Percentiles rank a stretch among this genome's conserved stretches.
Evolutionary conservation across 2,888 invertebrate genomes (phyloP).

Genomic region (Aphodius sticticus): DNA sequence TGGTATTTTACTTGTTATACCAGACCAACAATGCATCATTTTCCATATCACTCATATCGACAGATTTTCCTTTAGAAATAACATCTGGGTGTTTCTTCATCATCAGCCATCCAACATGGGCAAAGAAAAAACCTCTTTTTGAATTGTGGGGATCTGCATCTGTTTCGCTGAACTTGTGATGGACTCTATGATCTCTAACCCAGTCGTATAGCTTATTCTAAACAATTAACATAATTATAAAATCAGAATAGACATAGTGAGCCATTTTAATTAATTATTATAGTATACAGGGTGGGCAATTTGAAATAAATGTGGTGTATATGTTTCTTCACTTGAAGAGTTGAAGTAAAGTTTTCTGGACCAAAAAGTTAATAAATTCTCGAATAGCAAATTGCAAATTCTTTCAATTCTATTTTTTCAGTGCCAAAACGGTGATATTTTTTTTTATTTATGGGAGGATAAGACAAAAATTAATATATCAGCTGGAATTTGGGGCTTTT

Average conservation of each 20-base stretch:
- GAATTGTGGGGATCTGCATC: slow-evolving; percentile 86
- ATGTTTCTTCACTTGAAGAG: too few relatives aligned
- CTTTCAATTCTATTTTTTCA: too few relatives aligned
- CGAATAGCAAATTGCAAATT: too few relatives aligned
- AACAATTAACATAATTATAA: slow-evolving; percentile 26
- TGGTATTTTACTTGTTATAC: slow-evolving; percentile 74
- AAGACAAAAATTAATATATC: too few relatives aligned
- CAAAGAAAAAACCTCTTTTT: slow-evolving; percentile 87
- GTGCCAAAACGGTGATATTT: too few relatives aligned
- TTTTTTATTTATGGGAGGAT: too few relatives aligned
- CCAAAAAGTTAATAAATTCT: too few relatives aligned
- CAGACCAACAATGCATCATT: slow-evolving; percentile 80
- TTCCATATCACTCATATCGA: slow-evolving; percentile 84
- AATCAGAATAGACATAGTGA: too few relatives aligned
- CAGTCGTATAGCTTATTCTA: slow-evolving; percentile 77
- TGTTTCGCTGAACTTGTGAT: slow-evolving; percentile 79
- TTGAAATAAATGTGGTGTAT: too few relatives aligned
- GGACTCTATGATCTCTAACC: slow-evolving; percentile 80
- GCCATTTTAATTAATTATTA: background rate
- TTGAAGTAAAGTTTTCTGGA: too few relatives aligned
- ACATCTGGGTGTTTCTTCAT: slow-evolving; percentile 90
- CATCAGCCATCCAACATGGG: slow-evolving; percentile 94
- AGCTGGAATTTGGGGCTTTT: too few relatives aligned
- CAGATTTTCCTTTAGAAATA: slow-evolving; percentile 73
- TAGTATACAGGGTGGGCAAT: background rate